Base-by-base conservation (phyloP, 2,797 vertebrate species). In the Triplophysa yarkandensis region DNA sequence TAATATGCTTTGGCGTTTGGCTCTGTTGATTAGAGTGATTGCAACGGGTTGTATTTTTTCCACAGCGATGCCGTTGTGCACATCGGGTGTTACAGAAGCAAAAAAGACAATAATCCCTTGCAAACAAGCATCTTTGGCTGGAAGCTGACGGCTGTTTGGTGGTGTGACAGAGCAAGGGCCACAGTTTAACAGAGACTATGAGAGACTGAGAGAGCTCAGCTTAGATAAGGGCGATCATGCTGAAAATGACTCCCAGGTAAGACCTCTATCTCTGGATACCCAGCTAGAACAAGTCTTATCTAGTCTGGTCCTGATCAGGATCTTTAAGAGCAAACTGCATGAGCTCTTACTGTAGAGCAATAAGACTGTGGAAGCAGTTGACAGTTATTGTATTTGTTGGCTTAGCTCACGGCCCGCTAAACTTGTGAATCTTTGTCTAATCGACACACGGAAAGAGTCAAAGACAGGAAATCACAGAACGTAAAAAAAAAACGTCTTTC, bases 201-300 rank as follows among this genome's bases (percentile, higher is more conserved):
- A 84, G 87, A 87, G 86, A 86, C 87, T 85, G 90, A 85, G 86
- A 82, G 84, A 86, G 89, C 88, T 91, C 85, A 88, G 85, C 85
- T 81, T 86, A 89, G 92, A 93, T 92, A 92, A 90, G 88, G 83
- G 86, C 86, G 88, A 92, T 92, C 90, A 92, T 91, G 90, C 90
- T 89, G 90, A 89, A 92, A 93, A 93, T 91, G 89, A 91, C 89
- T 92, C 87, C 85, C 87, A 92, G 91, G 91, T 92, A 91, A 92
- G 90, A 92, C 89, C 84, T 67, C 83, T 92, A 91, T 92, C 87
- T 91, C 84, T 87, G 85, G 86, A 90, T 86, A 86, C 79, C 85
- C 91, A 86, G 90, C 87, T 86, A 90, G 89, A 91, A 91, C 90
- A 91, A 91, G 88, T 83, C 88, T 93, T 92, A 93, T 92, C 90